Evolutionary conservation across 1,140 invertebrate species (phyloP), one percentile per base, ranked within the genome.

Genomic region (Aphaenogaster floridana): DNA sequence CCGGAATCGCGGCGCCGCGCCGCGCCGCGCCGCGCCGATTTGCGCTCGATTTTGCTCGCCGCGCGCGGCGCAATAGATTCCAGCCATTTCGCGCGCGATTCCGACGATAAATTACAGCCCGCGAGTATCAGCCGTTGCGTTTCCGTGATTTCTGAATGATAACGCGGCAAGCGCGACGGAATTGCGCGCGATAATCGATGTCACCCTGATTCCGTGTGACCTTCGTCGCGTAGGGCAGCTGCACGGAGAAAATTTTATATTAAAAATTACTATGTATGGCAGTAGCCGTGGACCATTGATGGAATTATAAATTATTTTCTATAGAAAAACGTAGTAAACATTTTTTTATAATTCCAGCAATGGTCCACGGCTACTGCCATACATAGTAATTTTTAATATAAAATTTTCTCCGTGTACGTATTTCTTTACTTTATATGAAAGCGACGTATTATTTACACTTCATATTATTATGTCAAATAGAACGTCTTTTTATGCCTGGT

Each of bases 1-100:
- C 63, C 64, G 42, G 54, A 59, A 59, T 72, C 54, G 17, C 52
- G 39, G n/a, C 36, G n/a, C 17, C 15, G 63, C 36, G 36, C 13
- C 59, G 15, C 63, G 17, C 63, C 59, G 5, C 71, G 13, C 39
- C 21, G 36, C 28, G n/a, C 39, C 79, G 54, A 83, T 83, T 74
- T 83, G 48, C 63, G 48, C 81, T 84, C 78, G 54, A 81, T 81
- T 71, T 45, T 68, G 39, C 36, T 13, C 61, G 63, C 34, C 39
- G 39, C 64, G 28, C 42, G 66, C 21, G n/a, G n/a, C 39, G 28
- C 52, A 34, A 59, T 71, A 28, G 68, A 83, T 59, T 80, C 48
- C 34, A 21, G 63, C 17, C 57, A 71, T 68, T 45, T 68, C 36
- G 52, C 4, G 36, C 36, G 64, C 64, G 21, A 69, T 66, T 52